Base-by-base conservation (phyloP, 2,113 vertebrate species). In the Tautogolabrus adspersus region DNA sequence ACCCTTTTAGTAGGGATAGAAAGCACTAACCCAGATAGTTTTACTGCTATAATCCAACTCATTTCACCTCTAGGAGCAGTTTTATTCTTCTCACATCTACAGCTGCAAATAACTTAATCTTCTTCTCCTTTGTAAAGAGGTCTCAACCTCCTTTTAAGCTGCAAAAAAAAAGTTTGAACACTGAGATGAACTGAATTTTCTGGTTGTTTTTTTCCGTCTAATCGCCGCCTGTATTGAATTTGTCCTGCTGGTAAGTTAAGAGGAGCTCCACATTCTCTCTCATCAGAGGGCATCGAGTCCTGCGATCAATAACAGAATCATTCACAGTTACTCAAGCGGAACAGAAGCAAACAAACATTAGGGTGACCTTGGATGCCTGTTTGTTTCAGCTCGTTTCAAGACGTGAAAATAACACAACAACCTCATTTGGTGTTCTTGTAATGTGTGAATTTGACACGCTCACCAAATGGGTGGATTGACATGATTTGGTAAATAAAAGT, bases 1-100 rank as follows among this genome's bases (percentile, higher is more conserved):
- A 59, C 37, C 71, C 58, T 75, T 67, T 56, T 64, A 46, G 16
- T n/a, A 52, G 21, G 42, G 26, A 44, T 21, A 62, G 30, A 51
- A 75, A n/a, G 23, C 34, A 16, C 19, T 47, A 67, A 51, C 26
- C 15, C 52, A 56, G 22, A 68, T 10, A 51, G 68, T 52, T 22
- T 57, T 26, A 7, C 46, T 61, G 63, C 52, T 47, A 23, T 61
- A 40, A 62, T 80, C 54, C 62, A 8, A 38, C 23, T 11, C 13
- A 9, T 46, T 51, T 8, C 51, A 54, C 65, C 40, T 74, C 4
- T 5, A 46, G 58, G 0, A 49, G 7, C 15, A 19, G 18, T 49
- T 8, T 59, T 71, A 13, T 26, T 13, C 22, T 69, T 11, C 44
- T 51, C 42, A 37, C n/a, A 18, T 54, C 44, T 47, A 10, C 21